phyloP scores from a whole-genome alignment of 2,113 vertebrate species.

The Phalacrocorax brasilianus region DNA sequence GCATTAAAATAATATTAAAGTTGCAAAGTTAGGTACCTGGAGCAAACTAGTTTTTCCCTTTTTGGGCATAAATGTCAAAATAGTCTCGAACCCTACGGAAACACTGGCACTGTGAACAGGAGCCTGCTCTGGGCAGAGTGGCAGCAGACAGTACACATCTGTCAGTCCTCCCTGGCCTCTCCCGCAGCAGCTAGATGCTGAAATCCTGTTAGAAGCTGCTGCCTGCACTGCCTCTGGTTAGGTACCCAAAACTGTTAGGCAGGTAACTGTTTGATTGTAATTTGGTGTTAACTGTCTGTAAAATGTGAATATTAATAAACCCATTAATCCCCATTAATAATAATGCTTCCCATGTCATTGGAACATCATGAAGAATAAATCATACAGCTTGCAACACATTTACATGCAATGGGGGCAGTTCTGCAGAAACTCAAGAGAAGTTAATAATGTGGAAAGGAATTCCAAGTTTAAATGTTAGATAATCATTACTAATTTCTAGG shows the following conservation, averaged over 20 bases:
- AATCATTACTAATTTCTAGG: neutral
- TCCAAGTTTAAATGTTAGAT: neutral
- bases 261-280: neutral
- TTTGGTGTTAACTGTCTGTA: neutral
- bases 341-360: neutral
- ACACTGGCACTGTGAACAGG: fast-evolving
- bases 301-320: neutral
- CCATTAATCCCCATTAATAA: slow-evolving; percentile 29
- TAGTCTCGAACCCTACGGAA: fast-evolving
- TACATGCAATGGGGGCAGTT: neutral
- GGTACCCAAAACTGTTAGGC: neutral
- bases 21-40: neutral
- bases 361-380: neutral
- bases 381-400: neutral
- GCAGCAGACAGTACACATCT: neutral
- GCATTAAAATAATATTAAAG: neutral
- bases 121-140: neutral
- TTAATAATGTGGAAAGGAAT: neutral
- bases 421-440: neutral
- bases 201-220: neutral
- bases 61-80: neutral
- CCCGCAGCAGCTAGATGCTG: neutral
- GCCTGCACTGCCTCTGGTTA: fast-evolving
- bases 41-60: neutral
- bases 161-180: neutral